Evolutionary conservation across 1,140 invertebrate genomes (phyloP).

Genomic region (Pemphigus obesinymphae): DNA sequence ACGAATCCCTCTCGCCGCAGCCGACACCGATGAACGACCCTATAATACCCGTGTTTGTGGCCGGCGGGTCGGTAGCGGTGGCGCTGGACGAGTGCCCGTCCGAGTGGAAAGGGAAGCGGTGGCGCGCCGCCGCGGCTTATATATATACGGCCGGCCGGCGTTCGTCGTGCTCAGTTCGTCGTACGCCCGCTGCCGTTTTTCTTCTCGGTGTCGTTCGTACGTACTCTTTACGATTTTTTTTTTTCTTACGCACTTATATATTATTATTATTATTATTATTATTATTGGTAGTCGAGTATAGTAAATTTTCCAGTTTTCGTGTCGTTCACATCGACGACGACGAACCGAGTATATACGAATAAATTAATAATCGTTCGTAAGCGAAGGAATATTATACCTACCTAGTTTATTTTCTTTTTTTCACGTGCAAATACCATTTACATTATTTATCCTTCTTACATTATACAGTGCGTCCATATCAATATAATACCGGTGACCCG

Average conservation of each 20-base stretch:
- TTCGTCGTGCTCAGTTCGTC: not conserved
- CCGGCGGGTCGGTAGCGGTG: not conserved
- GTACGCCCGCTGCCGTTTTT: conserved; percentile 4
- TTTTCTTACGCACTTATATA: not conserved
- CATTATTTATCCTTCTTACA: not conserved
- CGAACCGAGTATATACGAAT: too few species aligned
- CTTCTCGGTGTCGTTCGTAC: not conserved
- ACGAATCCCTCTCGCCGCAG: not conserved
- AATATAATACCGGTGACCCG: too few species aligned
- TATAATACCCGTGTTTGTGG: too few species aligned
- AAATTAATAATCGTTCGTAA: not conserved
- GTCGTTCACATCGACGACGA: not conserved
- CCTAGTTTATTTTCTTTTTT: not conserved
- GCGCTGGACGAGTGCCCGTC: not conserved
- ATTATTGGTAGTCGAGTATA: not conserved
- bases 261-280: not conserved
- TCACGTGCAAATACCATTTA: not conserved
- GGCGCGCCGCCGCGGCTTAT: conserved; percentile 13
- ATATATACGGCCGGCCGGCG: conserved; percentile 35
- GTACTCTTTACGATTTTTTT: not conserved
- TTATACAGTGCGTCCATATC: not conserved
- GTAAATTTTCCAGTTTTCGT: not conserved
- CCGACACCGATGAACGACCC: not conserved
- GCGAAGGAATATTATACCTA: not conserved
- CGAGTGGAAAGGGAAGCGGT: conserved; percentile 1